Percentiles rank a stretch among this genome's conserved stretches.
phyloP scores from a whole-genome alignment of 35 echinoderm and acorn worm species.

The Anneissia japonica region DNA sequence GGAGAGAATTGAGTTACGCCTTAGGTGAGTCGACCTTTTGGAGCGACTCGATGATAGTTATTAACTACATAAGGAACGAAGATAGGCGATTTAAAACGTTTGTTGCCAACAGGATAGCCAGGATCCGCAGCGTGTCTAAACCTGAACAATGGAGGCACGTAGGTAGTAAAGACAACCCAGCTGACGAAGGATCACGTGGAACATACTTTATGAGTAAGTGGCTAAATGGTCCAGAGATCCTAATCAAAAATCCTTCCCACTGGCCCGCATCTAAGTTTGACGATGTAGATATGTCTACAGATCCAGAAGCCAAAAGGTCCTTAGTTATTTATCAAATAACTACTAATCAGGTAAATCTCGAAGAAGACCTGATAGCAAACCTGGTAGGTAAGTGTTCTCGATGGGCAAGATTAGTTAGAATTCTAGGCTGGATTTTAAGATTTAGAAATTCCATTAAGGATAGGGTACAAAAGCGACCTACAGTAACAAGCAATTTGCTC shows the following conservation, averaged over 20 bases:
- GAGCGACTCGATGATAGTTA: slow-evolving; percentile 18
- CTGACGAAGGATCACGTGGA: slow-evolving; percentile 36
- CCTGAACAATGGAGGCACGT: slow-evolving; percentile 36
- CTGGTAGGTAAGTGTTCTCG: neutral
- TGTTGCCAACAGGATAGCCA: slow-evolving; percentile 35
- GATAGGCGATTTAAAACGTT: slow-evolving; percentile 16
- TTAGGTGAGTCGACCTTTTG: neutral
- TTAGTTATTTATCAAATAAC: neutral
- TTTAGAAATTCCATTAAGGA: neutral
- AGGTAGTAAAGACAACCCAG: slow-evolving; percentile 24
- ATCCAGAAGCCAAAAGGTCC: neutral
- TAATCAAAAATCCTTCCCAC: neutral
- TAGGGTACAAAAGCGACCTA: neutral
- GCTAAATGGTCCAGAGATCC: slow-evolving; percentile 28
- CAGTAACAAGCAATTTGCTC: neutral
- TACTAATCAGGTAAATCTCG: neutral
- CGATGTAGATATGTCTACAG: neutral
- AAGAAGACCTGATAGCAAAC: neutral
- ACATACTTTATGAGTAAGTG: slow-evolving; percentile 13
- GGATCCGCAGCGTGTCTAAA: slow-evolving; percentile 1
- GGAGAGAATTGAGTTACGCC: neutral
- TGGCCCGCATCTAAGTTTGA: slow-evolving; percentile 2
- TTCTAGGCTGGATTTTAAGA: neutral
- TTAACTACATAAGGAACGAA: slow-evolving; percentile 30
- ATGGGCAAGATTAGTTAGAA: too few relatives aligned